phyloP scores from a whole-genome alignment of 2,113 vertebrate genomes.

The Stigmatopora nigra region DNA sequence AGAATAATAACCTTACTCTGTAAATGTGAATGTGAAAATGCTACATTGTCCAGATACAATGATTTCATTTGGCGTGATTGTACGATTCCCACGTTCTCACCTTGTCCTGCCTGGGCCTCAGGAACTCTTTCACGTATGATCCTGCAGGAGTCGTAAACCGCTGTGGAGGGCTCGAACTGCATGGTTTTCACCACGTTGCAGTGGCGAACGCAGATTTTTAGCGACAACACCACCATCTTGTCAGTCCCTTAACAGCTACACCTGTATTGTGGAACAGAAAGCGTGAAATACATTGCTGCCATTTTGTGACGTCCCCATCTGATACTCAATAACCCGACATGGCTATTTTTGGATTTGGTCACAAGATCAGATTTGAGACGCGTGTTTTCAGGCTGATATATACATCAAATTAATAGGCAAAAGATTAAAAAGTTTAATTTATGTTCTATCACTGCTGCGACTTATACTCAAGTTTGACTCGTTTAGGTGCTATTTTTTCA shows the following conservation, averaged over 20 bases:
- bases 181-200: constrained; percentile 99
- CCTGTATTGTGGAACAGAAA: constrained; percentile 22
- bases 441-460: too few relatives aligned
- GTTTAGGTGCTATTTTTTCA: too few relatives aligned
- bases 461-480: too few relatives aligned
- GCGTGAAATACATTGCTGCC: background rate
- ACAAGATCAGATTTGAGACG: too few relatives aligned
- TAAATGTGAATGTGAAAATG: background rate
- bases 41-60: background rate
- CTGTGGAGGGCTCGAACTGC: constrained; percentile 96
- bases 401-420: too few relatives aligned
- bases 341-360: too few relatives aligned
- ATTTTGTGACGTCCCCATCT: too few relatives aligned
- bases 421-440: too few relatives aligned
- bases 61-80: background rate
- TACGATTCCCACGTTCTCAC: constrained; percentile 52
- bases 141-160: constrained; percentile 89
- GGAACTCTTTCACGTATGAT: constrained; percentile 92
- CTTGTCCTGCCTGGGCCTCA: constrained; percentile 90
- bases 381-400: too few relatives aligned
- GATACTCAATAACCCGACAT: background rate
- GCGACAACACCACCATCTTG: constrained; percentile 90
- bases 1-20: background rate
- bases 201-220: constrained; percentile 96
- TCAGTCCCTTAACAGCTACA: constrained; percentile 36